Percentiles rank a stretch among this genome's conserved stretches.
These are phyloP conservation scores for Andrena cerasifolii DNA, from an alignment of 1,140 invertebrate species.

Conservation along the genomic window DNA sequence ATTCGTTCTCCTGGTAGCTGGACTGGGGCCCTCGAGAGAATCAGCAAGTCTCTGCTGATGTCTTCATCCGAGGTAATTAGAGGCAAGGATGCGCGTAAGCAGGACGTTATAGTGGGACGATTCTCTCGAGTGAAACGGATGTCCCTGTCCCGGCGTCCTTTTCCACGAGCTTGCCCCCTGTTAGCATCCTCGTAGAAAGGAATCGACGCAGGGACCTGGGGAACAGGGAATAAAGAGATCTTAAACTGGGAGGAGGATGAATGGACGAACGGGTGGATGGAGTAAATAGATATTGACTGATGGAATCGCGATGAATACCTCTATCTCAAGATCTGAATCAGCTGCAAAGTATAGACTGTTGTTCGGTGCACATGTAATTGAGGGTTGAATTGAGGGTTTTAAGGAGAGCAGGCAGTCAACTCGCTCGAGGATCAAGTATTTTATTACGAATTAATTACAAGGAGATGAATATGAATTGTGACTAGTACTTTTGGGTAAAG, in stretches of 20 bases:
- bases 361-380: too few species aligned
- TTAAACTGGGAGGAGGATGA: conserved; percentile 5
- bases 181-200: conserved; percentile 2
- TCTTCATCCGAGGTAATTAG: conserved; percentile 69
- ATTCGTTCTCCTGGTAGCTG: conserved; percentile 44
- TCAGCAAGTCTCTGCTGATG: conserved; percentile 48
- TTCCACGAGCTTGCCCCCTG: conserved; percentile 2
- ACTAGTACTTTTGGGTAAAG: too few species aligned
- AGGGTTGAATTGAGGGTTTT: too few species aligned
- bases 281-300: background rate
- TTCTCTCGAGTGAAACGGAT: conserved; percentile 61
- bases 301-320: too few species aligned
- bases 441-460: too few species aligned
- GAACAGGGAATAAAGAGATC: conserved; percentile 22
- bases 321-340: too few species aligned
- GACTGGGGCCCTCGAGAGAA: conserved; percentile 7
- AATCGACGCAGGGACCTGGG: conserved; percentile 8
- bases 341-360: too few species aligned
- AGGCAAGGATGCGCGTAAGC: conserved; percentile 67
- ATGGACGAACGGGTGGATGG: background rate
- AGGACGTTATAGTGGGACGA: conserved; percentile 47
- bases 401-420: too few species aligned
- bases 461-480: too few species aligned
- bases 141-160: conserved; percentile 44
- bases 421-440: too few species aligned